These are phyloP conservation scores for Actenoides hombroni DNA, from an alignment of 2,113 vertebrate species.

Conservation along the genomic window DNA sequence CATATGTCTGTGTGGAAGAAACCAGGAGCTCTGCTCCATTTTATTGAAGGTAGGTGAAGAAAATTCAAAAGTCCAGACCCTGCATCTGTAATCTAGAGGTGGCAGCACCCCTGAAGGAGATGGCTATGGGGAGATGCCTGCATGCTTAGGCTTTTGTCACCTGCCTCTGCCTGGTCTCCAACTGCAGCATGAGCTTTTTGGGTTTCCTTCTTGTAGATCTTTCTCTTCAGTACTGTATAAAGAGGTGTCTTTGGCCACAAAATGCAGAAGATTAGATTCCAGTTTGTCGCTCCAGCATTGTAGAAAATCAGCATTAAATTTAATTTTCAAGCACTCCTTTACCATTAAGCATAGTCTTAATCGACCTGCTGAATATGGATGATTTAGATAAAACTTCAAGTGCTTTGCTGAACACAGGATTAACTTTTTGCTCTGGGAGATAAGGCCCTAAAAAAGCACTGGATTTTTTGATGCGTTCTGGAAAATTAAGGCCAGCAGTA, in stretches of 20 bases:
- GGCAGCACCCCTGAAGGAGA: background rate
- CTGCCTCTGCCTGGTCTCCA: background rate
- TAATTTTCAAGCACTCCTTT: background rate
- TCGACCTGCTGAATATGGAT: background rate
- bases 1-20: background rate
- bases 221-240: background rate
- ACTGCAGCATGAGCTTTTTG: background rate
- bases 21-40: background rate
- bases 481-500: background rate
- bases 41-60: background rate
- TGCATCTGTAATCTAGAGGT: background rate
- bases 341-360: background rate
- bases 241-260: background rate
- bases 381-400: background rate
- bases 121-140: background rate
- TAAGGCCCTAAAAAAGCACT: background rate
- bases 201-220: background rate
- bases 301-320: background rate
- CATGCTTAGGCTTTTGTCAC: background rate
- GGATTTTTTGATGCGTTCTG: background rate
- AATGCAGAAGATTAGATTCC: background rate
- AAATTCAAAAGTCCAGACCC: background rate
- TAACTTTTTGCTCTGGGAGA: background rate
- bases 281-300: background rate
- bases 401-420: background rate